phyloP scores from a whole-genome alignment of 2,888 invertebrate species.

The Drosophila maculinotata region DNA sequence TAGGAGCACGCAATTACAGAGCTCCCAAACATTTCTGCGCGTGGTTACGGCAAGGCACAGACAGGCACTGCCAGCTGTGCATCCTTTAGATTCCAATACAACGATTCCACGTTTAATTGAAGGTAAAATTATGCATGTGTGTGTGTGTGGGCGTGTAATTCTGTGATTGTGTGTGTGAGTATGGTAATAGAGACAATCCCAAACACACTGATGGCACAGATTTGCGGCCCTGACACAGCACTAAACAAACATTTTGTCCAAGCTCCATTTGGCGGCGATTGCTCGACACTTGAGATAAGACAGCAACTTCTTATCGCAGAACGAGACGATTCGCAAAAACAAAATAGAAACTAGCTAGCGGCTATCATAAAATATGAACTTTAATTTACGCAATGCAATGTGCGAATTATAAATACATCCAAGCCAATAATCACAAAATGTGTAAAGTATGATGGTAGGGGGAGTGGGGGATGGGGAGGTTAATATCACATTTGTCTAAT shows the following conservation, averaged over 20 bases:
- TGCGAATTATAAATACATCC: conserved; percentile 29
- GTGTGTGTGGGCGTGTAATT: neutral
- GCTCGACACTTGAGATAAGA: conserved; percentile 55
- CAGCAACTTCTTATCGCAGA: conserved; percentile 37
- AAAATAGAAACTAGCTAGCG: neutral
- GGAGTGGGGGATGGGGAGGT: neutral
- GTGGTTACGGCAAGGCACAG: conserved; percentile 35
- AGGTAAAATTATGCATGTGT: conserved; percentile 51
- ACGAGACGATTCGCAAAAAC: conserved; percentile 12
- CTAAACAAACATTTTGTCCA: conserved; percentile 26
- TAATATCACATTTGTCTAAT: conserved; percentile 65
- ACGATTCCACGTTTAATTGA: conserved; percentile 40
- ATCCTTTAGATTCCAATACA: conserved; percentile 10
- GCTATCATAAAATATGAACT: conserved; percentile 30
- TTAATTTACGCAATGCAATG: conserved; percentile 48
- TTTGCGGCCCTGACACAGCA: conserved; percentile 42
- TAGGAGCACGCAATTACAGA: conserved; percentile 64
- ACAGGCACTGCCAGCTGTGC: conserved; percentile 19
- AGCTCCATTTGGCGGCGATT: conserved; percentile 23
- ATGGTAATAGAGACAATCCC: conserved; percentile 7
- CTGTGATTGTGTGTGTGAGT: conserved; percentile 1
- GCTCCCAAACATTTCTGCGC: conserved; percentile 43
- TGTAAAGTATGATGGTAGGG: neutral
- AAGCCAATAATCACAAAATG: conserved; percentile 3
- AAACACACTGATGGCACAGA: conserved; percentile 28